Evolutionary conservation across 2,797 vertebrate genomes (phyloP).

Genomic region (Chiloscyllium punctatum): DNA sequence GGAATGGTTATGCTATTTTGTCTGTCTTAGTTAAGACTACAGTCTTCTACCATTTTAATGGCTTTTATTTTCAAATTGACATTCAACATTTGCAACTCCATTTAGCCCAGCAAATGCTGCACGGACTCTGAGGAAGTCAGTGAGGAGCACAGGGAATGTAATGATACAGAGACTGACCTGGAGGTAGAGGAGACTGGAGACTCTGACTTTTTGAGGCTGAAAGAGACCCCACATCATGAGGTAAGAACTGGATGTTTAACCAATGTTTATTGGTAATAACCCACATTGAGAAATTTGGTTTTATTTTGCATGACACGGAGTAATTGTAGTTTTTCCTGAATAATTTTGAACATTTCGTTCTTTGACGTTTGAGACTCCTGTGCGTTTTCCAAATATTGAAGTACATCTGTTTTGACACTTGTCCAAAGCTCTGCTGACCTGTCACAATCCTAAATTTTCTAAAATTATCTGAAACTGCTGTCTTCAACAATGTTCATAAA

Average conservation of each 20-base stretch:
- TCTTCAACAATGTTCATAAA: neutral
- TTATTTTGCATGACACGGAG: neutral
- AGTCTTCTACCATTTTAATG: neutral
- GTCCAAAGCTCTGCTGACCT: neutral
- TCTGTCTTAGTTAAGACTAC: neutral
- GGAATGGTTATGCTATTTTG: neutral
- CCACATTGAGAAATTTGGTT: neutral
- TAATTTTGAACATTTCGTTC: neutral
- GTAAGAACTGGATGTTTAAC: neutral
- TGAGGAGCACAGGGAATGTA: constrained; percentile 66
- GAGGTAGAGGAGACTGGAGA: constrained; percentile 52
- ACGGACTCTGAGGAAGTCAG: constrained; percentile 54
- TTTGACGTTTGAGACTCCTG: neutral
- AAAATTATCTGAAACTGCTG: neutral
- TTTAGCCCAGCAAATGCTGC: constrained; percentile 54
- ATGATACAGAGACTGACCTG: constrained; percentile 64
- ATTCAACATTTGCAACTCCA: neutral
- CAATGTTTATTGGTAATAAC: neutral
- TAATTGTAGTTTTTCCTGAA: neutral
- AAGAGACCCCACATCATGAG: constrained; percentile 53
- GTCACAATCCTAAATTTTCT: neutral
- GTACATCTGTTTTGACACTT: neutral
- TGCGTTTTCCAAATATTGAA: neutral
- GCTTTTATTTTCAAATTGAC: neutral
- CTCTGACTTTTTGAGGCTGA: neutral